phyloP scores from a whole-genome alignment of 92 coral and sea anemone genomes.

The Micromussa lordhowensis region DNA sequence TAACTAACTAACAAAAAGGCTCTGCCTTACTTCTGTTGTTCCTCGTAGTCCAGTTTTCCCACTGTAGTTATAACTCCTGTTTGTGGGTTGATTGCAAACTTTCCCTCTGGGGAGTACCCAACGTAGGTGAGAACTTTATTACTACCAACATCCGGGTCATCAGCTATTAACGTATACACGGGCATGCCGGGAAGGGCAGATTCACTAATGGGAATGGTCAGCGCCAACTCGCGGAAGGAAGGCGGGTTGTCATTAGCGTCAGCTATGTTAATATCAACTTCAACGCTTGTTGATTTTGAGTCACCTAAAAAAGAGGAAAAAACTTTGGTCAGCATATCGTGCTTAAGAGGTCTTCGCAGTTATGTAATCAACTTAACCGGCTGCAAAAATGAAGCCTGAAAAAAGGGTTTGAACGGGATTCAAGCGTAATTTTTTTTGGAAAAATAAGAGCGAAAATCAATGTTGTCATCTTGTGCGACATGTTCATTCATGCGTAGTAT shows the following conservation, averaged over 20 bases:
- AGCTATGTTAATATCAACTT: conserved; percentile 82
- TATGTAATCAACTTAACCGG: no score
- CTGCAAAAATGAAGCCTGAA: no score
- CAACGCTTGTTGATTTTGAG: conserved; percentile 80
- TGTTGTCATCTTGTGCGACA: no score
- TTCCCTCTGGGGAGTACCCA: conserved; percentile 80
- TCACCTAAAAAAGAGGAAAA: conserved; percentile 63
- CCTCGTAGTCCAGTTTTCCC: conserved; percentile 76
- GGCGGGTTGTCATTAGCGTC: conserved; percentile 94
- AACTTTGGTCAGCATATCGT: background rate
- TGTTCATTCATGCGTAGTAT: no score
- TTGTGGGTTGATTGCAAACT: conserved; percentile 70
- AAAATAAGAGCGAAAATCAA: no score
- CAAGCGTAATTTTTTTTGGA: no score
- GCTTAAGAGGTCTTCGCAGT: no score
- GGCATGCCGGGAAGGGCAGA: conserved; percentile 87
- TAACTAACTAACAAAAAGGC: background rate
- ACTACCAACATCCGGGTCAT: conserved; percentile 84
- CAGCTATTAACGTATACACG: conserved; percentile 84
- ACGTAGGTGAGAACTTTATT: conserved; percentile 70
- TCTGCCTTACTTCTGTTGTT: conserved; percentile 67
- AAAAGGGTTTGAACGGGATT: no score
- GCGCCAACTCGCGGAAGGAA: conserved; percentile 70
- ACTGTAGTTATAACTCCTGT: conserved; percentile 86
- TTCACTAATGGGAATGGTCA: conserved; percentile 78